Base-by-base conservation (phyloP, 1,140 invertebrate genomes). In the Temnothorax longispinosus region DNA sequence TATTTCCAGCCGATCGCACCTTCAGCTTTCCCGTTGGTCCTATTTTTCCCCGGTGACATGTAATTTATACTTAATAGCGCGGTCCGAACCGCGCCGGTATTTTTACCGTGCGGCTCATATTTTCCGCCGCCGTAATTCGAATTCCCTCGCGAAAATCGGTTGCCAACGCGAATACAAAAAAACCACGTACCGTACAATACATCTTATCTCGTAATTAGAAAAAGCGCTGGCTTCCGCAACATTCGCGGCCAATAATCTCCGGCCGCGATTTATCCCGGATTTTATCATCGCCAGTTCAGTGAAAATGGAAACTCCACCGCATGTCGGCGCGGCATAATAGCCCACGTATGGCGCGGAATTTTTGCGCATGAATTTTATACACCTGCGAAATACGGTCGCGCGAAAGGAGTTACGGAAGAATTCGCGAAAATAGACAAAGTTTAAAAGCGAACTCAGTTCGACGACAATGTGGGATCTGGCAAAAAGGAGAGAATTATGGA, bases 11-110 rank as follows among this genome's bases (percentile, higher is more conserved):
- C 84, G 90, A 91, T 90, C 89, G 90, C 77, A 58, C 78, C 60
- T 86, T 84, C 64, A 41, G 18, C 50, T 32, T 54, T 71, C 58
- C 50, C 58, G 69, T 56, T 62, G 80, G 3, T 69, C 47, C 58
- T 62, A 32, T 41, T 72, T 64, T 58, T 58, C 44, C 44, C 41
- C 41, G 69, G 58, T 56, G 86, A 88, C 56, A 84, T 75, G 80
- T 88, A 91, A 91, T 91, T 91, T 88, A 91, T 88, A 91, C 84
- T 88, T 88, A 91, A 91, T 91, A 90, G 27, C 27, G 90, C 89
- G 78, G 44, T 47, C 54, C 50, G 44, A 67, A 52, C 62, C 41
- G 69, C 15, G 69, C 15, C 56, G 76, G 50, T 85, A 75, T 89
- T 89, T 89, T 72, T 76, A 54, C 56, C 76, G 76, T 18, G 13